A percentile compares a stretch with the other conserved stretches of the same genome.
Evolutionary conservation across 2,113 vertebrate species (phyloP).

Genomic region (Pardalotus punctatus): DNA sequence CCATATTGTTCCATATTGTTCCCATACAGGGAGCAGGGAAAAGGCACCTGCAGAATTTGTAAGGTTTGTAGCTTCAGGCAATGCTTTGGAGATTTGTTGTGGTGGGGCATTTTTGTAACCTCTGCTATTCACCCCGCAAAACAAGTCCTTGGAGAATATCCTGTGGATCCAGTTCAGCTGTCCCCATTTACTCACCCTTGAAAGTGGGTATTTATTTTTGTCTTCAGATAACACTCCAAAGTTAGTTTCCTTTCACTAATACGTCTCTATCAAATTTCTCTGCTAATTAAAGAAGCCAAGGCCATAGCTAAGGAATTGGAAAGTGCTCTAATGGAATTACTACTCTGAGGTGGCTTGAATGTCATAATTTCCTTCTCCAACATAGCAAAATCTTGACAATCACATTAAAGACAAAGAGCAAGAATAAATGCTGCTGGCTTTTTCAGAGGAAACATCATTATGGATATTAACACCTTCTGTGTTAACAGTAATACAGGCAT

Average conservation of each 20-base stretch:
- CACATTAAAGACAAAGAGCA: not conserved
- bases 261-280: not conserved
- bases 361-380: not conserved
- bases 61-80: not conserved
- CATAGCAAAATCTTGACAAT: slow-evolving; percentile 9
- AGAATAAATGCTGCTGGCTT: slow-evolving; percentile 10
- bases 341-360: slow-evolving; percentile 13
- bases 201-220: not conserved
- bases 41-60: not conserved
- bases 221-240: not conserved
- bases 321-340: slow-evolving; percentile 27
- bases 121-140: not conserved
- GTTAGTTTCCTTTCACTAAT: not conserved
- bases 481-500: slow-evolving; percentile 27
- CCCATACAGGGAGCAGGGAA: not conserved
- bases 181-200: not conserved
- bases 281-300: slow-evolving; percentile 34
- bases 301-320: not conserved
- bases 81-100: not conserved
- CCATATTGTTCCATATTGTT: not conserved
- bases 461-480: slow-evolving; percentile 17
- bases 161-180: not conserved
- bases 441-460: slow-evolving; percentile 2
- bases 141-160: not conserved
- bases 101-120: not conserved